Percentiles rank a stretch among this genome's conserved stretches.
These are phyloP conservation scores for Stenoptilia bipunctidactyla DNA, from an alignment of 2,888 invertebrate species.

Conservation along the genomic window DNA sequence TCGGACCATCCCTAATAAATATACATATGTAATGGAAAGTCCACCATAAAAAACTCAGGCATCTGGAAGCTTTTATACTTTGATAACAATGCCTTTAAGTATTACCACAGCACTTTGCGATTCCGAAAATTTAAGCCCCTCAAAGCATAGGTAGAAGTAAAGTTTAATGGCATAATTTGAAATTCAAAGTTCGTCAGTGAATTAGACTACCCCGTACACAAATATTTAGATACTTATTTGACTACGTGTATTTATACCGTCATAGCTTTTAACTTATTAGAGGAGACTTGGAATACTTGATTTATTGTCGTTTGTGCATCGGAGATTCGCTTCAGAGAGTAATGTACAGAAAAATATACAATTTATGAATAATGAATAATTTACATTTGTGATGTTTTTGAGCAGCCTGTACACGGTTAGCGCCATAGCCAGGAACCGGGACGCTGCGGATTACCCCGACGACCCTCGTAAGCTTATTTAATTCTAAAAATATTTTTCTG, in stretches of 20 bases:
- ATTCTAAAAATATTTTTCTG: slow-evolving; percentile 25
- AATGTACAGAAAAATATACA: no score
- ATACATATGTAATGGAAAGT: no score
- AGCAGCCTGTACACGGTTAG: slow-evolving; percentile 63
- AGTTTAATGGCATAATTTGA: slow-evolving; percentile 15
- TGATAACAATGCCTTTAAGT: slow-evolving; percentile 13
- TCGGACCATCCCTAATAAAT: no score
- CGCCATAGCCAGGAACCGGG: slow-evolving; percentile 55
- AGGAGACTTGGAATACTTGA: no score
- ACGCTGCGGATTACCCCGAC: slow-evolving; percentile 48
- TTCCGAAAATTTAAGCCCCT: slow-evolving; percentile 29
- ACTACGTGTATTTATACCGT: no score
- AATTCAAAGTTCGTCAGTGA: slow-evolving; percentile 26
- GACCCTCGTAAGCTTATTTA: slow-evolving; percentile 45
- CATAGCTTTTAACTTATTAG: no score
- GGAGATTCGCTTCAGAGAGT: no score
- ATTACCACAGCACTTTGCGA: slow-evolving; percentile 35
- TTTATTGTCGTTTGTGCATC: no score
- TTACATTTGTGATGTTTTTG: slow-evolving; percentile 5
- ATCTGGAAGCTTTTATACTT: neutral
- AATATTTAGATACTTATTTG: slow-evolving; percentile 7
- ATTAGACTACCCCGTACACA: slow-evolving; percentile 29
- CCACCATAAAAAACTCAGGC: no score
- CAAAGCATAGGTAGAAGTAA: slow-evolving; percentile 34
- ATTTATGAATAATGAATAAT: no score